Base-by-base conservation (phyloP, 2,113 vertebrate species). In the Perccottus glenii region DNA sequence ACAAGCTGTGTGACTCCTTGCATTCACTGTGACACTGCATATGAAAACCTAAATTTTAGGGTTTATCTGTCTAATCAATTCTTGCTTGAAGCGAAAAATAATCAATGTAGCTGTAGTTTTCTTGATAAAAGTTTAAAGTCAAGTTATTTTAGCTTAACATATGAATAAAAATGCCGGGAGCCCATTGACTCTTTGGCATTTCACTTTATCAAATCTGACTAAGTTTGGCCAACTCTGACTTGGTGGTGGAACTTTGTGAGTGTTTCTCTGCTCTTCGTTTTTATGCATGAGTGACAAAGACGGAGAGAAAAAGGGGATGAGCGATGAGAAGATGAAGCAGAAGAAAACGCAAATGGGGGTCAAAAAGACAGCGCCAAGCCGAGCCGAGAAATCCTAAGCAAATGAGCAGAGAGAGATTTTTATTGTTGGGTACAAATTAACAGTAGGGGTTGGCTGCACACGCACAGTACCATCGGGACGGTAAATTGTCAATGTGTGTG, bases 401-500 rank as follows among this genome's bases (percentile, higher is more conserved):
- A 79, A 64, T 47, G 59, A 64, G 62, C 9, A 2, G 15, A 56
- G 64, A 45, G 33, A 76, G 56, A 73, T 70, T 69, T 64, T 36
- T 33, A 10, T 11, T 62, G 61, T 81, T 56, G 74, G 55, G 66
- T 76, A 73, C 62, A 77, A 88, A 84, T 77, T 75, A 87, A 75
- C 82, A 82, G 71, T 61, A 60, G 61, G 83, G 62, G 56, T 44
- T 78, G 81, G 73, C 80, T 69, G 70, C 62, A 57, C 70, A 59
- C 60, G 44, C 64, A 43, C 6, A 2, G 66, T 47, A 11, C 64
- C 62, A 65, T 49, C 33, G 60, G 53, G 64, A 66, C 9, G 56
- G 0, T 33, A 56, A 56, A 60, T 62, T 48, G 75, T 73, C 67
- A 42, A 43, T 73, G 32, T 51, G 15, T 64, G 59, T 64, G 49